Evolutionary conservation across 2,113 vertebrate species (phyloP).

Genomic region (Rhegmatorhina hoffmannsi): DNA sequence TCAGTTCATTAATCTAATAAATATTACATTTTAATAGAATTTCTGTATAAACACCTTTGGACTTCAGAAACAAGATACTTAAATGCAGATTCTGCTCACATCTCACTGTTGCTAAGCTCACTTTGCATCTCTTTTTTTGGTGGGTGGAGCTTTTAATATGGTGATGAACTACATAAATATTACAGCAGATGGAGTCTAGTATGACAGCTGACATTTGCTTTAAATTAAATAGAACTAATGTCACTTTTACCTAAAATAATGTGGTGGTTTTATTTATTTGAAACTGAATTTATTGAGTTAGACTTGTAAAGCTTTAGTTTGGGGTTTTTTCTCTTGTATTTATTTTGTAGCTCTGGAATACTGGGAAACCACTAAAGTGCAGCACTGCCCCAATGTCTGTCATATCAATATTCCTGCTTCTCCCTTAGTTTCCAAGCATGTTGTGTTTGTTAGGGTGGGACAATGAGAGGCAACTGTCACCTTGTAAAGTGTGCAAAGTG

Average conservation of each 20-base stretch:
- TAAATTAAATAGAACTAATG: constrained; percentile 41
- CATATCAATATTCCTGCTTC: constrained; percentile 65
- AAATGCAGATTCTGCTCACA: constrained; percentile 34
- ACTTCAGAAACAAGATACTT: neutral
- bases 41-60: neutral
- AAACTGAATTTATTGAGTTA: constrained; percentile 5
- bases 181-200: constrained; percentile 73
- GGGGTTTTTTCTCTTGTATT: constrained; percentile 10
- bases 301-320: constrained; percentile 8
- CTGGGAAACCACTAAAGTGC: constrained; percentile 29
- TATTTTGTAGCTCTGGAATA: constrained; percentile 65
- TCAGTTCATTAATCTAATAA: constrained; percentile 11
- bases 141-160: constrained; percentile 65
- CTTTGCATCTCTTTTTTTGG: constrained; percentile 70
- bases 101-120: constrained; percentile 82
- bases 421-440: constrained; percentile 77
- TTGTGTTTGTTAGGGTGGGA: constrained; percentile 69
- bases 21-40: neutral
- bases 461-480: constrained; percentile 10
- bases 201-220: constrained; percentile 75
- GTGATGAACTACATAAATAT: constrained; percentile 46
- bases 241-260: constrained; percentile 42
- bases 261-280: neutral
- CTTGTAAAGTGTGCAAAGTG: constrained; percentile 36
- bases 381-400: constrained; percentile 45